A percentile compares a stretch with the other conserved stretches of the same genome.
Evolutionary conservation across 23 tunicate species (phyloP).

Genomic region (Halocynthia roretzi): DNA sequence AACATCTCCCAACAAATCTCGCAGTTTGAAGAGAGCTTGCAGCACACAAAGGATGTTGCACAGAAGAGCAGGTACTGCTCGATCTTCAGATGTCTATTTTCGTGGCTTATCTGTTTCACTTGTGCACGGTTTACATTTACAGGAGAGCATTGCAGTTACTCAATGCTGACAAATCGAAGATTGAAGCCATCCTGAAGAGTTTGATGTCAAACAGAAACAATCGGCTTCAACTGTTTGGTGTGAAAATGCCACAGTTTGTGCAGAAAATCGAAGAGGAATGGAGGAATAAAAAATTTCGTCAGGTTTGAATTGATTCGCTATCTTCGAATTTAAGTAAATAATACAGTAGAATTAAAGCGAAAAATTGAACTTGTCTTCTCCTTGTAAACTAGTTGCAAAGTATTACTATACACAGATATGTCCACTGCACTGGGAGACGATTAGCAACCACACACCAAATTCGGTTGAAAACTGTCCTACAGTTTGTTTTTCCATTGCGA

Average conservation of each 20-base stretch:
- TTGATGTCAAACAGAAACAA: conserved; percentile 49
- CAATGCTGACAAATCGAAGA: conserved; percentile 27
- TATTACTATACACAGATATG: too few relatives aligned
- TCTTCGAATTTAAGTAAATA: too few relatives aligned
- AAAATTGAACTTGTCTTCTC: too few relatives aligned
- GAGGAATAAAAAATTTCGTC: conserved; percentile 29
- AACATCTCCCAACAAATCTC: conserved; percentile 43
- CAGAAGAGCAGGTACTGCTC: not conserved
- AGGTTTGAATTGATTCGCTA: not conserved
- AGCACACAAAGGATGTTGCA: conserved; percentile 18
- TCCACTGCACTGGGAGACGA: too few relatives aligned
- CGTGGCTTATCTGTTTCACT: too few relatives aligned
- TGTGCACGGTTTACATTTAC: not conserved
- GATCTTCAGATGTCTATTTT: too few relatives aligned
- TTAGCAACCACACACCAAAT: too few relatives aligned
- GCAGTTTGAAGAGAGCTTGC: conserved; percentile 45
- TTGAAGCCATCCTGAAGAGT: conserved; percentile 17
- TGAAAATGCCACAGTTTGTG: conserved; percentile 82
- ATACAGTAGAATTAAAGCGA: too few relatives aligned
- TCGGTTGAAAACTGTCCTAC: too few relatives aligned
- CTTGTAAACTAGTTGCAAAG: too few relatives aligned
- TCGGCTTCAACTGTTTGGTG: conserved; percentile 68
- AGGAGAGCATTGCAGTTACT: conserved; percentile 17
- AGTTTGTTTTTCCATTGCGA: too few relatives aligned
- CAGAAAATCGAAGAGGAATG: conserved; percentile 61